These are phyloP conservation scores for Elachura formosa DNA, from an alignment of 2,113 vertebrate genomes.

Conservation along the genomic window DNA sequence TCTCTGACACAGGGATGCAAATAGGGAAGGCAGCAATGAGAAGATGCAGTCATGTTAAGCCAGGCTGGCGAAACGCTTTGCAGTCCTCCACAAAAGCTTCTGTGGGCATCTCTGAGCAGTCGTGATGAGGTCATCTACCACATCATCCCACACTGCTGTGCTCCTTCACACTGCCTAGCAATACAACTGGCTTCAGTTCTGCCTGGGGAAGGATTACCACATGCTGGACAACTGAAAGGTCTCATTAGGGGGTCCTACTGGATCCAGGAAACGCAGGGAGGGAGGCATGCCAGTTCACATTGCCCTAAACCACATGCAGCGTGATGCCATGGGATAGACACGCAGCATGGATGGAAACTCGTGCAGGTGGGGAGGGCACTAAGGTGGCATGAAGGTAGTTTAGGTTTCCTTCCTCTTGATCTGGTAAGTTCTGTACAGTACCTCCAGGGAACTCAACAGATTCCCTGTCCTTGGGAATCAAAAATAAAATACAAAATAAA, in stretches of 20 bases:
- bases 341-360: rapidly evolving
- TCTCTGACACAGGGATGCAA: background rate
- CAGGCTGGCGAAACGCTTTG: background rate
- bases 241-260: background rate
- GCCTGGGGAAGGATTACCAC: background rate
- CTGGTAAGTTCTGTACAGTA: background rate
- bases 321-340: background rate
- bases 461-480: background rate
- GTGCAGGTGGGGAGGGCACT: background rate
- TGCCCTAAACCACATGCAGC: background rate
- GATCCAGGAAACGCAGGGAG: background rate
- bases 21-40: background rate
- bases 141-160: background rate
- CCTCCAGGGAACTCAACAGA: background rate
- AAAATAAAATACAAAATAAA: background rate
- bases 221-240: background rate
- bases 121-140: background rate
- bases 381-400: background rate
- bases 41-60: background rate
- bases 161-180: background rate
- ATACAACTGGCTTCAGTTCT: background rate
- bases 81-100: background rate
- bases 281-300: background rate
- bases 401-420: background rate
- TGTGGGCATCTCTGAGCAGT: background rate